Percentiles rank a stretch among this genome's conserved stretches.
phyloP scores from a whole-genome alignment of 30 jellyfish, hydroid and myxozoan genomes.

The Mastigias papua region DNA sequence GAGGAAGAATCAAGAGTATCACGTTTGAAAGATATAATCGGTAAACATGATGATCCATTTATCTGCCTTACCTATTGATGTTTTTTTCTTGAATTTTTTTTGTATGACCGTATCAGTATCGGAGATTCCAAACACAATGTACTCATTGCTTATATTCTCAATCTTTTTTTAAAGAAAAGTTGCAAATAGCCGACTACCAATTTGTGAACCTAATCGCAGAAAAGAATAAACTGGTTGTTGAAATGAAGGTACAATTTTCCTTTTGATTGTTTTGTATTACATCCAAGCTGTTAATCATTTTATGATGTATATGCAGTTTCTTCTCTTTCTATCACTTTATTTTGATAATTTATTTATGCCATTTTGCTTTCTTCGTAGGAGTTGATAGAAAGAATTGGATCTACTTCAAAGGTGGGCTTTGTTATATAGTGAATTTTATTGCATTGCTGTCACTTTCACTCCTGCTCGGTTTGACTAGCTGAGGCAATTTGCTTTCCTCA shows the following conservation, averaged over 20 bases:
- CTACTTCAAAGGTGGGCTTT: constrained; percentile 68
- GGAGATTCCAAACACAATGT: neutral
- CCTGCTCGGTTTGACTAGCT: too few relatives aligned
- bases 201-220: constrained; percentile 66
- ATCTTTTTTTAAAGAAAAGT: constrained; percentile 48
- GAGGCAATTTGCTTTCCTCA: too few relatives aligned
- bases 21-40: constrained; percentile 79
- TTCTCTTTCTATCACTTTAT: neutral
- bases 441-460: too few relatives aligned
- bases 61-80: neutral
- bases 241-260: constrained; percentile 82
- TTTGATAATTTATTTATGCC: neutral
- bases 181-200: constrained; percentile 75
- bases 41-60: constrained; percentile 3
- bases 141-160: neutral
- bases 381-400: constrained; percentile 59
- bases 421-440: too few relatives aligned
- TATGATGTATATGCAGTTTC: neutral
- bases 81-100: neutral
- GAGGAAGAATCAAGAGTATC: constrained; percentile 85
- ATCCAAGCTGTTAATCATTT: neutral
- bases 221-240: constrained; percentile 74
- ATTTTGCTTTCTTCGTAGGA: constrained; percentile 17
- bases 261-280: neutral
- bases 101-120: neutral